phyloP scores from a whole-genome alignment of 2,797 vertebrate genomes.

The Myotis findleyi region DNA sequence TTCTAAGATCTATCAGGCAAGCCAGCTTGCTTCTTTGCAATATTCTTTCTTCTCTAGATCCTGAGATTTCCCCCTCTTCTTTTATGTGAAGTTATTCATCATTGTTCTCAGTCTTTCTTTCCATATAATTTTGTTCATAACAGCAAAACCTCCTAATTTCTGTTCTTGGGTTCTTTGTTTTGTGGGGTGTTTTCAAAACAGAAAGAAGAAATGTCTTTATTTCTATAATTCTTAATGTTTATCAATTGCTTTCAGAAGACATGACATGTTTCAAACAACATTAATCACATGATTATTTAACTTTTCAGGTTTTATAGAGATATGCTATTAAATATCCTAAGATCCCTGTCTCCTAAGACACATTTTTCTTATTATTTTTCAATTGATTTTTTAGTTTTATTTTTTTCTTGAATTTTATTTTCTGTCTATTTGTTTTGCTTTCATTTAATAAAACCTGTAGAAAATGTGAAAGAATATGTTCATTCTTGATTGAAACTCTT shows the following conservation, averaged over 20 bases:
- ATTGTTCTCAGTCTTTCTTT: neutral
- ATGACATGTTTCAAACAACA: neutral
- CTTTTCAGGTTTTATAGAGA: neutral
- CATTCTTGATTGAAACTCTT: constrained; percentile 8
- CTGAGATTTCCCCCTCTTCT: neutral
- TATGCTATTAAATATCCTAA: neutral
- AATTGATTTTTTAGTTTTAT: neutral
- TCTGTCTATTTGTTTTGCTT: neutral
- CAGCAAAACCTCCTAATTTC: neutral
- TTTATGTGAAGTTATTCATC: neutral
- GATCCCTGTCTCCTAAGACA: neutral
- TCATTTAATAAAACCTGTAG: neutral
- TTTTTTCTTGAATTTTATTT: neutral
- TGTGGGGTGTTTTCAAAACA: neutral
- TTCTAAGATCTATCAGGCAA: neutral
- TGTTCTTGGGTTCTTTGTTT: neutral
- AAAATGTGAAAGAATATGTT: neutral
- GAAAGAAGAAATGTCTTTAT: neutral
- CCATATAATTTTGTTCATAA: neutral
- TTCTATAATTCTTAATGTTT: constrained; percentile 10
- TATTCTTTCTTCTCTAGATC: neutral
- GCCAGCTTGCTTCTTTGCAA: neutral
- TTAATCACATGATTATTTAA: neutral
- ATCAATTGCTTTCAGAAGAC: neutral
- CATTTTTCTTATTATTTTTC: neutral